phyloP scores from a whole-genome alignment of 2,797 vertebrate genomes.

The Scolopax rusticola region DNA sequence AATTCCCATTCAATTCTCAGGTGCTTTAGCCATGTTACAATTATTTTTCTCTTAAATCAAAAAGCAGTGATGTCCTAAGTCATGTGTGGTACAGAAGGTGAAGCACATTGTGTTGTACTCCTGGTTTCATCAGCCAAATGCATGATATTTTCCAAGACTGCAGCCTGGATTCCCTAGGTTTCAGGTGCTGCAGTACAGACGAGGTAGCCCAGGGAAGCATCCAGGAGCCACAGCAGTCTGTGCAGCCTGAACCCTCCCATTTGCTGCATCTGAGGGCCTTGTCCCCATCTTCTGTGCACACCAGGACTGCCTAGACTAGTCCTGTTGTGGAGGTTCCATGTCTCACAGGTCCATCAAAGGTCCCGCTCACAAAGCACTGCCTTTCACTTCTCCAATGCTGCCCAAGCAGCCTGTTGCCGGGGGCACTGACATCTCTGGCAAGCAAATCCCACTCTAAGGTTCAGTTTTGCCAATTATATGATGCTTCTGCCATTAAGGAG shows the following conservation, averaged over 20 bases:
- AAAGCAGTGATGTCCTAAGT: background rate
- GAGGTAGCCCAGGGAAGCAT: rapidly evolving
- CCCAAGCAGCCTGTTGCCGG: background rate
- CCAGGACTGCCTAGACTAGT: background rate
- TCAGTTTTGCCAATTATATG: background rate
- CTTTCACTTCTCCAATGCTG: rapidly evolving
- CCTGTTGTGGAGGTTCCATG: rapidly evolving
- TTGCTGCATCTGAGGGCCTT: rapidly evolving
- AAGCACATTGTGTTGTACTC: background rate
- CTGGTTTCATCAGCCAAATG: background rate
- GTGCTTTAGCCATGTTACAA: background rate
- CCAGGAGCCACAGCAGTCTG: background rate
- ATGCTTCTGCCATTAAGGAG: background rate
- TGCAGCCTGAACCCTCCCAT: rapidly evolving
- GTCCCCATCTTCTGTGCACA: rapidly evolving
- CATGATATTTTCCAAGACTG: rapidly evolving
- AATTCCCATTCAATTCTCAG: background rate
- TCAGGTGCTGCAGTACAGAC: rapidly evolving
- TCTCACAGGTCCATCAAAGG: background rate
- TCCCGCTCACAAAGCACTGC: background rate
- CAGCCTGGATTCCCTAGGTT: background rate
- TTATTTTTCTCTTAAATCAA: background rate
- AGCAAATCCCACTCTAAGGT: background rate
- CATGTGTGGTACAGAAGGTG: background rate
- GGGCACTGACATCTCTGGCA: background rate